phyloP scores from a whole-genome alignment of 2,113 vertebrate species.

The Xiphophorus hellerii region DNA sequence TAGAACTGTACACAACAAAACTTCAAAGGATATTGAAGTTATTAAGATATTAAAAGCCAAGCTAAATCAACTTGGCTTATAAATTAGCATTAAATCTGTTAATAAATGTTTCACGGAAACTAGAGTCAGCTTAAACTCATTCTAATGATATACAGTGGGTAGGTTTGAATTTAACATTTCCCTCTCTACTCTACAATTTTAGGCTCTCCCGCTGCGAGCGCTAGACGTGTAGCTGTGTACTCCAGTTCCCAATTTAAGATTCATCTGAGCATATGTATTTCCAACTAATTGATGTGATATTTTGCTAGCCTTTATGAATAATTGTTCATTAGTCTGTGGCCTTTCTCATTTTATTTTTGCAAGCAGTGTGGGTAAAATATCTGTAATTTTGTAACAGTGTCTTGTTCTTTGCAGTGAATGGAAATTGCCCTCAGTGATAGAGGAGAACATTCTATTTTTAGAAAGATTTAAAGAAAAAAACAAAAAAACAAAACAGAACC shows the following conservation, averaged over 20 bases:
- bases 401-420: neutral
- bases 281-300: conserved; percentile 1
- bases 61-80: neutral
- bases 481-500: neutral
- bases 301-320: neutral
- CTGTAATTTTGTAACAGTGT: neutral
- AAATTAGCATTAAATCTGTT: neutral
- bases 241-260: neutral
- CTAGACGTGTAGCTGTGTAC: neutral
- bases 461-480: too few species aligned
- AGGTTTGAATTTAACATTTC: conserved; percentile 1
- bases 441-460: neutral
- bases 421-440: conserved; percentile 1
- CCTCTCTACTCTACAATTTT: neutral
- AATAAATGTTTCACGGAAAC: neutral
- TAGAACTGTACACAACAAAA: neutral
- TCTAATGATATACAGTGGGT: neutral
- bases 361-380: neutral
- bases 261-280: neutral
- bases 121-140: neutral
- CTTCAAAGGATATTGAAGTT: neutral
- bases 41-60: too few species aligned
- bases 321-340: neutral
- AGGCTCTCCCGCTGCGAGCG: neutral
- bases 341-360: neutral